A percentile compares a stretch with the other conserved stretches of the same genome.
Conservation (phyloP, 2,888 invertebrate genomes). For the Netelia virgata region DNA sequence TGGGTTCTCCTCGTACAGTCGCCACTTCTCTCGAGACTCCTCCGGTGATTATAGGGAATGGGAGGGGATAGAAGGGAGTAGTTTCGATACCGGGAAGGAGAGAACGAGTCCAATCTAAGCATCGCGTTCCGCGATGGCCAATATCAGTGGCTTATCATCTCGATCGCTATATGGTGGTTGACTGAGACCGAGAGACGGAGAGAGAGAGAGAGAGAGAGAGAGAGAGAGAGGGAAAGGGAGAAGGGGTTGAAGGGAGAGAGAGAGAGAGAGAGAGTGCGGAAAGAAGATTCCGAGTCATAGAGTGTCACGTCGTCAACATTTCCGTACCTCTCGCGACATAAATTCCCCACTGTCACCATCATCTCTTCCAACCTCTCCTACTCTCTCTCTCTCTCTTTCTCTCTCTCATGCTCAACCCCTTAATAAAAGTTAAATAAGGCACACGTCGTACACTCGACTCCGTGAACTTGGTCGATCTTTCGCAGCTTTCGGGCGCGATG, state of each 20-base stretch:
- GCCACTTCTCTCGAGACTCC: constrained; percentile 58
- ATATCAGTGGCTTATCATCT: constrained; percentile 81
- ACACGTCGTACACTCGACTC: constrained; percentile 36
- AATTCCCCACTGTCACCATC: constrained; percentile 53
- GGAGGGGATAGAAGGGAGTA: constrained; percentile 50
- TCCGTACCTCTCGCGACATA: constrained; percentile 36
- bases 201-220: background rate
- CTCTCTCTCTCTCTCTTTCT: background rate
- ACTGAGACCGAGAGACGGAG: background rate
- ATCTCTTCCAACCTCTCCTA: too few relatives aligned
- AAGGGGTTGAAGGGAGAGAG: background rate
- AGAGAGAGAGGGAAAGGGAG: background rate
- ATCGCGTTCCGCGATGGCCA: constrained; percentile 78
- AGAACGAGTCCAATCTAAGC: constrained; percentile 81
- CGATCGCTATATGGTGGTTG: constrained; percentile 65
- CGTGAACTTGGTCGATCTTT: constrained; percentile 31
- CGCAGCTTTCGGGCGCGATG: constrained; percentile 14
- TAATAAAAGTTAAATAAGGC: constrained; percentile 55
- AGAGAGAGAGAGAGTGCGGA: background rate
- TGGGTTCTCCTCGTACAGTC: constrained; percentile 52
- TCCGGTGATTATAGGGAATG: constrained; percentile 77
- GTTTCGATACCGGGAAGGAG: constrained; percentile 62
- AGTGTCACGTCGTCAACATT: constrained; percentile 38
- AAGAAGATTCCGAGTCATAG: background rate
- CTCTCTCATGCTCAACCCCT: background rate